Base-by-base conservation (phyloP, 2,797 vertebrate genomes). In the Nothura maculosa region DNA sequence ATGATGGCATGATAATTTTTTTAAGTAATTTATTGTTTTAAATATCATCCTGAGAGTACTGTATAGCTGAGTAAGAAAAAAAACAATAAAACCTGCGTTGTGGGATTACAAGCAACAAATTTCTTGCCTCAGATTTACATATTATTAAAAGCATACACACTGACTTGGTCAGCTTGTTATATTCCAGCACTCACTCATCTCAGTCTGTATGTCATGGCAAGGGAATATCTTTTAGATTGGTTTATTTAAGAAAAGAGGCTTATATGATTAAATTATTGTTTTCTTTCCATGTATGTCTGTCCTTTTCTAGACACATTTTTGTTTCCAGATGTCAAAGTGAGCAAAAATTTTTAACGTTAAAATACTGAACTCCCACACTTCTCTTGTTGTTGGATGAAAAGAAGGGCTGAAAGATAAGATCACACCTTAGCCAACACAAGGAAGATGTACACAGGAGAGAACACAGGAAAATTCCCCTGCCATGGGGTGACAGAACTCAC, bases 331-430 rank as follows among this genome's bases (percentile, higher is more conserved):
- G 12, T 60, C 13, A 66, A 90, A 70, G 42, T 32, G 36, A 12
- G 6, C 14, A 80, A 57, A 91, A 11, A 10, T 2, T 52, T 76
- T 61, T 36, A 62, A 77, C 25, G 54, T 57, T 69, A 66, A 81
- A 80, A 42, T 27, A 52, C 3, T 72, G 24, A 27, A 69, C 55
- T 45, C 0, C 0, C 34, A 18, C 30, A 24, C 1, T 22, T 72
- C 48, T 87, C 67, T 54, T 54, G 8, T 47, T 25, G 3, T 66
- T 4, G 3, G 50, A 43, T 81, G 25, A 92, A 87, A 58, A n/a
- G 13, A 84, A 79, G 58, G 55, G 14, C 22, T 85, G 43, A 88
- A 81, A 81, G 13, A 18, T 22, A 3, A 27, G 18, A 28, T 81
- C 27, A 40, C 2, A 25, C 58, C 14, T 78, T 57, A 58, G n/a